phyloP scores from a whole-genome alignment of 2,888 invertebrate genomes.

The Carabus problematicus region DNA sequence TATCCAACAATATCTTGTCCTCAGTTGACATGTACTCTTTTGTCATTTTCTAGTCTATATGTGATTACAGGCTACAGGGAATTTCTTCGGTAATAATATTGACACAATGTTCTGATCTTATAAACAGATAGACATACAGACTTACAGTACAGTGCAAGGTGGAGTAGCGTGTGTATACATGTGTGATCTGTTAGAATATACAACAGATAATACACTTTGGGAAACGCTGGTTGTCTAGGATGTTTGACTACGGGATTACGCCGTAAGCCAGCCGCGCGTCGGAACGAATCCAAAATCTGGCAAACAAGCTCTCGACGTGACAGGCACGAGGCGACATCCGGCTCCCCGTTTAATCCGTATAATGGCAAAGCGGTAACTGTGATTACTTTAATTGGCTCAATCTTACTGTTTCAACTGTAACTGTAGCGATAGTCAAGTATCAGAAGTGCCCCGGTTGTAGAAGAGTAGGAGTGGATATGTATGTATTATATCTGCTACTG shows the following conservation, averaged over 20 bases:
- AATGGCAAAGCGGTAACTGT: constrained; percentile 73
- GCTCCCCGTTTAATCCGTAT: constrained; percentile 67
- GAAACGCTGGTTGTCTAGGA: constrained; percentile 1
- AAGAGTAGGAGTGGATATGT: constrained; percentile 37
- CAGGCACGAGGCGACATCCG: constrained; percentile 56
- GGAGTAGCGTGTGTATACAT: no score
- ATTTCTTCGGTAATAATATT: no score
- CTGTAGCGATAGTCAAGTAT: no score
- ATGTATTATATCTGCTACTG: background rate
- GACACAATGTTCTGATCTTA: no score
- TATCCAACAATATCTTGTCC: no score
- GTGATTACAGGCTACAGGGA: no score
- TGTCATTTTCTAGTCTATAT: no score
- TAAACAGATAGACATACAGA: no score
- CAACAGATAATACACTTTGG: no score
- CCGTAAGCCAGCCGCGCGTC: constrained; percentile 30
- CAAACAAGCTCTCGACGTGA: constrained; percentile 52
- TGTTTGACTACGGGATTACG: constrained; percentile 33
- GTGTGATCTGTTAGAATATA: no score
- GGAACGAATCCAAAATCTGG: constrained; percentile 54
- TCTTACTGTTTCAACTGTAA: constrained; percentile 61
- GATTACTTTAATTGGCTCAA: constrained; percentile 76
- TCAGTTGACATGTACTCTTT: no score
- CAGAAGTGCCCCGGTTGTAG: constrained; percentile 33
- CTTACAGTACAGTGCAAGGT: no score